Conservation (phyloP, 2,888 invertebrate genomes). For the Eupsilia transversa region DNA sequence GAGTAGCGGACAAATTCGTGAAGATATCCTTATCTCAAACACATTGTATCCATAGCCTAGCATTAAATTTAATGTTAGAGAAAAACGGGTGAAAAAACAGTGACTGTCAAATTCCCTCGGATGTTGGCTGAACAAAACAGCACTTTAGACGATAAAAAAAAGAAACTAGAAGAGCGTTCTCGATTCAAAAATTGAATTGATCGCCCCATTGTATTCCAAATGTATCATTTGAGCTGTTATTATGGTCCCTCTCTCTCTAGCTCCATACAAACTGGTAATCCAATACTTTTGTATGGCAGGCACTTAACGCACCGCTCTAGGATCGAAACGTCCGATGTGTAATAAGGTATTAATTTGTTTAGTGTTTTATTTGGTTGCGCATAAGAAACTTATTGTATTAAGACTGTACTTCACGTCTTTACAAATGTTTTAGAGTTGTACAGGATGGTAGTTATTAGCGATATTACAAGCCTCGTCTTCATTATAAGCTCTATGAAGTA, state of each 20-base stretch:
- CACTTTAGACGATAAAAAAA: constrained; percentile 89
- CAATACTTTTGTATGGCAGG: constrained; percentile 91
- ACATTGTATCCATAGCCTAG: constrained; percentile 78
- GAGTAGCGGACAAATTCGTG: constrained; percentile 60
- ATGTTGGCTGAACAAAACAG: constrained; percentile 90
- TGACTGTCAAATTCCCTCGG: constrained; percentile 90
- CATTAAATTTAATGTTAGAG: constrained; percentile 82
- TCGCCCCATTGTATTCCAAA: constrained; percentile 91
- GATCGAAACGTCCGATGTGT: constrained; percentile 82
- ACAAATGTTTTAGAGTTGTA: constrained; percentile 44
- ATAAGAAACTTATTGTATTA: constrained; percentile 63
- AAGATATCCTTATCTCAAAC: constrained; percentile 65
- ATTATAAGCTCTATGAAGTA: constrained; percentile 48
- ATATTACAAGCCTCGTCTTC: constrained; percentile 49
- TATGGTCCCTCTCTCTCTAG: constrained; percentile 88
- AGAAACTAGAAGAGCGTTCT: constrained; percentile 90
- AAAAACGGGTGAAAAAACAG: constrained; percentile 88
- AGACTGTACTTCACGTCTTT: constrained; percentile 40
- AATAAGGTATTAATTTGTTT: constrained; percentile 79
- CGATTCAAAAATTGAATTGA: constrained; percentile 91
- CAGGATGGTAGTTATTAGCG: constrained; percentile 49
- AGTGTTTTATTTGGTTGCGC: constrained; percentile 73
- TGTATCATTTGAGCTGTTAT: constrained; percentile 91
- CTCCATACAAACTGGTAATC: constrained; percentile 89
- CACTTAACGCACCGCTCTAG: constrained; percentile 85